Percentiles rank a stretch among this genome's conserved stretches.
Evolutionary conservation across 2,113 vertebrate species (phyloP).

Genomic region (Theropithecus gelada): DNA sequence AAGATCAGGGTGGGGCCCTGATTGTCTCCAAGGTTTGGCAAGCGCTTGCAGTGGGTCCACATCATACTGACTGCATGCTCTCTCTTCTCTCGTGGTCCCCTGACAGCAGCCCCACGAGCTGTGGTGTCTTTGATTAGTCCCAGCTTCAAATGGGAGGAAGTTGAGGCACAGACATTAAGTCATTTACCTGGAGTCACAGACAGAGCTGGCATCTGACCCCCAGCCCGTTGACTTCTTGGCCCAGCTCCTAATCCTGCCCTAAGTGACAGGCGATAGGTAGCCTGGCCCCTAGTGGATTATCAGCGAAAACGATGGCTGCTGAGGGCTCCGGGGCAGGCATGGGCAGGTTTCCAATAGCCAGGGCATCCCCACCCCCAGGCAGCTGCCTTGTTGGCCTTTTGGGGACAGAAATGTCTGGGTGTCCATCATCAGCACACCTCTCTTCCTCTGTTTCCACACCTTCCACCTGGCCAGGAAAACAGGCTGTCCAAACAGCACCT

Average conservation of each 20-base stretch:
- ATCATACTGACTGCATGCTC: not conserved
- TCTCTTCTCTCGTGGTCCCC: not conserved
- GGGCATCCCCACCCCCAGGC: not conserved
- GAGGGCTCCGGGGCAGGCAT: not conserved
- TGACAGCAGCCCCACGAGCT: not conserved
- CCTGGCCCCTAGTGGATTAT: not conserved
- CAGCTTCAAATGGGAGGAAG: not conserved
- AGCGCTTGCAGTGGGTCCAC: not conserved
- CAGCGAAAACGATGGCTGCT: not conserved
- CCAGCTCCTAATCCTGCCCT: not conserved
- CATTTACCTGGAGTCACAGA: not conserved
- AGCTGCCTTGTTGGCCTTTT: not conserved
- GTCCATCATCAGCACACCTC: accelerated
- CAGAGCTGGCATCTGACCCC: not conserved
- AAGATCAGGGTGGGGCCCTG: not conserved
- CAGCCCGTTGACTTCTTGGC: not conserved
- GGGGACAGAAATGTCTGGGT: not conserved
- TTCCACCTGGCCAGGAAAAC: not conserved
- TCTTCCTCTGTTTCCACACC: not conserved
- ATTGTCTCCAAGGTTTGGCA: not conserved
- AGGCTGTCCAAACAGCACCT: not conserved
- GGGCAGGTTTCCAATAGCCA: not conserved
- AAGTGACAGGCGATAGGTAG: accelerated
- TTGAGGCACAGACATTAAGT: not conserved
- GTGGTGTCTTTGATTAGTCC: not conserved